Conservation (phyloP, 2,113 vertebrate genomes). For the Chloropsis cyanopogon region DNA sequence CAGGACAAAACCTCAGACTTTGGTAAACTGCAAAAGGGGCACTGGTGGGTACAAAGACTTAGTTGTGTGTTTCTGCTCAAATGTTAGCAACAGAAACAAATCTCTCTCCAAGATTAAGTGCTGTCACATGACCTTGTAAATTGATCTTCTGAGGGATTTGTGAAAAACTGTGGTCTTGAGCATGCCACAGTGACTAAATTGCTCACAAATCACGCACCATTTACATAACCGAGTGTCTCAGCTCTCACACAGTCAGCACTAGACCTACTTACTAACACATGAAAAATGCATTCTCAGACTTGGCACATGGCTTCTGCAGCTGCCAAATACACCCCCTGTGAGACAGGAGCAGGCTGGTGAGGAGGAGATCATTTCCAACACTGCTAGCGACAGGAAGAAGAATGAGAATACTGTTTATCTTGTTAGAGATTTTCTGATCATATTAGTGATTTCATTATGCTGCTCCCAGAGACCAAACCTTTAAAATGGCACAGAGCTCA, state of each 20-base stretch:
- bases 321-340: conserved; percentile 15
- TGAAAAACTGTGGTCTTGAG: neutral
- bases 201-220: neutral
- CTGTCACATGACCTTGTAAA: neutral
- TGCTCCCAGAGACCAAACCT: conserved; percentile 36
- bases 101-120: neutral
- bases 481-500: conserved; percentile 8
- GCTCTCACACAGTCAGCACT: neutral
- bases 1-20: neutral
- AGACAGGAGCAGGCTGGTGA: conserved; percentile 20
- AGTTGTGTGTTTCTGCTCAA: neutral
- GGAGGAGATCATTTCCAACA: conserved; percentile 21
- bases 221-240: neutral
- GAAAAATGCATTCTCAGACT: conserved; percentile 30
- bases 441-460: conserved; percentile 50
- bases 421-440: conserved; percentile 54
- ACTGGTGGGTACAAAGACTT: neutral
- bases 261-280: conserved; percentile 16
- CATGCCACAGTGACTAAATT: neutral
- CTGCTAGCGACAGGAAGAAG: conserved; percentile 41
- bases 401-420: conserved; percentile 47
- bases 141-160: neutral
- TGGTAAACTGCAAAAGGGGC: neutral
- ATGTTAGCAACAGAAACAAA: neutral
- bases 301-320: conserved; percentile 20